Conservation (phyloP, 2,113 vertebrate genomes). For the Grammomys dolichurus region DNA sequence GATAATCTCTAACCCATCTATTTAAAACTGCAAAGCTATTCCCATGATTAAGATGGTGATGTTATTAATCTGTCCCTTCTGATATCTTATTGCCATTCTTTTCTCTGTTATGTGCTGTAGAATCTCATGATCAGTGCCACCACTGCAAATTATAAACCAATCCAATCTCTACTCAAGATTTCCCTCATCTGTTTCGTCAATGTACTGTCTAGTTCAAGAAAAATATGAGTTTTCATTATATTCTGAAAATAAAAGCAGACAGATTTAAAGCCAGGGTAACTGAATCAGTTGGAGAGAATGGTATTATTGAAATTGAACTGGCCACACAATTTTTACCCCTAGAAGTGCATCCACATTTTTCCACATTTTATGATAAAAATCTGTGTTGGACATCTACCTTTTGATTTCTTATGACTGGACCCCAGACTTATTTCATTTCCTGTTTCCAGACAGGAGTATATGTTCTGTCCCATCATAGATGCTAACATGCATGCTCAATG, state of each 20-base stretch:
- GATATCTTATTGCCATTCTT: background rate
- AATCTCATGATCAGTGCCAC: background rate
- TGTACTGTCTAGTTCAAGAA: background rate
- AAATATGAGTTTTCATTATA: background rate
- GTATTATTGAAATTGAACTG: background rate
- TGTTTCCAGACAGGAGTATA: background rate
- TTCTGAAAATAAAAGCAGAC: background rate
- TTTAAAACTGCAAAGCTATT: background rate
- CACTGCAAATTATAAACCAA: background rate
- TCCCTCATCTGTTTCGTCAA: background rate
- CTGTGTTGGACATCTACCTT: background rate
- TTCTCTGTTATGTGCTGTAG: background rate
- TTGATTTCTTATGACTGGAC: background rate
- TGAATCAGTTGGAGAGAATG: background rate
- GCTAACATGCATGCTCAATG: background rate
- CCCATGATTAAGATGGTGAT: background rate
- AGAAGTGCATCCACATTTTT: background rate
- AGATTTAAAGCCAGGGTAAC: background rate
- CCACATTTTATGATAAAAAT: no score
- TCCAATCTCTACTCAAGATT: background rate
- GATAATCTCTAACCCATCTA: background rate
- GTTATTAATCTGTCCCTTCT: background rate
- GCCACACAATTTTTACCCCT: background rate
- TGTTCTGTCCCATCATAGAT: background rate
- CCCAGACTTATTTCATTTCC: background rate